Conservation (phyloP, 2,888 invertebrate genomes). For the Heliconius erato region DNA sequence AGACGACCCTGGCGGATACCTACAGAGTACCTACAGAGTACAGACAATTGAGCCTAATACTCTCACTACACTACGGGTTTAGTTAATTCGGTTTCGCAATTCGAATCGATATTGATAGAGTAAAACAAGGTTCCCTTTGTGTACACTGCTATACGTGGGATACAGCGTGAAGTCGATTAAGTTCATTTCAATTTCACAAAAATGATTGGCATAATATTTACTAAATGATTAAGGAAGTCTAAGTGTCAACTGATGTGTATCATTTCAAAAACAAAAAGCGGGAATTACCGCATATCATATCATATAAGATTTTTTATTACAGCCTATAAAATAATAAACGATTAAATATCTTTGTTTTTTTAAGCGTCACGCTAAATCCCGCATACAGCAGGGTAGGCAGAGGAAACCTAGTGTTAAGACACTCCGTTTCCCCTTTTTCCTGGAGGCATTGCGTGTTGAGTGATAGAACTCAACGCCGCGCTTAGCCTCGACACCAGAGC, state of each 20-base stretch:
- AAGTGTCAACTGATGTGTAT: neutral
- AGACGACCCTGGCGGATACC: slow-evolving; percentile 44
- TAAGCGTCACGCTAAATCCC: no score
- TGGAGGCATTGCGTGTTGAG: no score
- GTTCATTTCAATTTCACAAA: neutral
- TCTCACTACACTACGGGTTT: slow-evolving; percentile 4
- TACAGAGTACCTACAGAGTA: neutral
- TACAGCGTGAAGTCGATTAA: neutral
- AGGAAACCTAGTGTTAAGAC: no score
- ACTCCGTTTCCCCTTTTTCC: no score
- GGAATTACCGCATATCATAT: neutral
- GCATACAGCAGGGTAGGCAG: no score
- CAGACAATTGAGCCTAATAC: slow-evolving; percentile 3
- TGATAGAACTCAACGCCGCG: no score
- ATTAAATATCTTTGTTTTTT: neutral
- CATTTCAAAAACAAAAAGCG: neutral
- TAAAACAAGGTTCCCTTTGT: neutral
- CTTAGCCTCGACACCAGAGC: no score
- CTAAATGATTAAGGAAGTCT: neutral
- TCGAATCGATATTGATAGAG: neutral
- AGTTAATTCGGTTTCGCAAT: slow-evolving; percentile 9
- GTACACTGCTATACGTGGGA: neutral
- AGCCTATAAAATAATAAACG: neutral
- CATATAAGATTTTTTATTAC: neutral
- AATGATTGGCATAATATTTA: neutral